Conservation (phyloP, 2,113 vertebrate genomes). For the Forbesichthys papilliferus region DNA sequence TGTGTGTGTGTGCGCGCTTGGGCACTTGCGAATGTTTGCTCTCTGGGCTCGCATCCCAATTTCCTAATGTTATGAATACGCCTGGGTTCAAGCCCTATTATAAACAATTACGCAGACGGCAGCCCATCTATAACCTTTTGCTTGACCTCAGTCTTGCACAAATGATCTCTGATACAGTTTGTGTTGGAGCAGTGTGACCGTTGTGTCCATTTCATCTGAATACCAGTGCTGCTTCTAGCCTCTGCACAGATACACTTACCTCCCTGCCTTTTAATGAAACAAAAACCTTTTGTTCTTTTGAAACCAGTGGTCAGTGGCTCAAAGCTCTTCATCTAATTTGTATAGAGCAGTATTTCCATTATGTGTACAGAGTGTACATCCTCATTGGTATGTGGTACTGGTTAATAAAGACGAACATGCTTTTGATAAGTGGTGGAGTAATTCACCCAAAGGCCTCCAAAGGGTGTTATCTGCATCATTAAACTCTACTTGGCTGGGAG, state of each 20-base stretch:
- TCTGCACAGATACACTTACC: too few relatives aligned
- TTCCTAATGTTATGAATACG: neutral
- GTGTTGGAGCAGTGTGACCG: neutral
- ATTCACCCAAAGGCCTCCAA: conserved; percentile 21
- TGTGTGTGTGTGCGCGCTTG: neutral
- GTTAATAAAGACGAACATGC: neutral
- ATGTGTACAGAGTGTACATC: neutral
- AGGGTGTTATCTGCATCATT: conserved; percentile 51
- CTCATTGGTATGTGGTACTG: neutral
- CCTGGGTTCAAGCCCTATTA: neutral
- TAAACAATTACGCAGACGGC: neutral
- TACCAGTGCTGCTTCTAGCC: too few relatives aligned
- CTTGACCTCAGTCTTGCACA: neutral
- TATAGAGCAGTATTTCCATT: conserved; percentile 10
- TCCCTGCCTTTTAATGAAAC: too few relatives aligned
- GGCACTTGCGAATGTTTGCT: neutral
- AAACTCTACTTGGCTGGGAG: conserved; percentile 31
- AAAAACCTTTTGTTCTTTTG: too few relatives aligned
- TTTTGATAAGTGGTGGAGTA: neutral
- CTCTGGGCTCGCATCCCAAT: neutral
- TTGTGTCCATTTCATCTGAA: too few relatives aligned
- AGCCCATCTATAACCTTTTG: neutral
- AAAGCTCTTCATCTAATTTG: neutral
- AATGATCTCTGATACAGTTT: neutral
- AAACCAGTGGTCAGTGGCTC: too few relatives aligned